phyloP scores from a whole-genome alignment of 2,113 vertebrate species.

The Dipodomys stephensi region DNA sequence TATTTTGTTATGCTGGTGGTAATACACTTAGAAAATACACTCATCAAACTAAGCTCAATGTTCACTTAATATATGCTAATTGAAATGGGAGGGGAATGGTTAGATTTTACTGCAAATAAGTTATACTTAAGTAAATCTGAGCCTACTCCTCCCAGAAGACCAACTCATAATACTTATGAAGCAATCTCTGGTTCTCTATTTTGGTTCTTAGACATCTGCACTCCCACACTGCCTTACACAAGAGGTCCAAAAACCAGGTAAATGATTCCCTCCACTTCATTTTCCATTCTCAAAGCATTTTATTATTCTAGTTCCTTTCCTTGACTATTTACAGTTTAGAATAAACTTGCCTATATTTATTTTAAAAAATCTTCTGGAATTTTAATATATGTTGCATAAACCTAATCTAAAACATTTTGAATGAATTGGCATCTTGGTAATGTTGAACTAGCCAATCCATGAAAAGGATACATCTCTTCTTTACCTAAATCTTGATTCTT shows the following conservation, averaged over 20 bases:
- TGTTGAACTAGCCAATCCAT: no score
- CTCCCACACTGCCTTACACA: not conserved
- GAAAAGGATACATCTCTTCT: not conserved
- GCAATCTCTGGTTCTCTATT: not conserved
- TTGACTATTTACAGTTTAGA: not conserved
- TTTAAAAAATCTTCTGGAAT: not conserved
- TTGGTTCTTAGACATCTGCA: no score
- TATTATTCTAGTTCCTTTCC: not conserved
- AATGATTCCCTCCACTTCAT: not conserved
- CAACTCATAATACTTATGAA: no score
- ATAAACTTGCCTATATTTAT: not conserved
- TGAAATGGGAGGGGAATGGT: not conserved
- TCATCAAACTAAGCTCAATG: not conserved
- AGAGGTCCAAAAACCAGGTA: not conserved
- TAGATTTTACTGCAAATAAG: not conserved
- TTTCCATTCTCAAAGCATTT: not conserved
- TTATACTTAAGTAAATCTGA: not conserved
- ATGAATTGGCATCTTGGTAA: not conserved
- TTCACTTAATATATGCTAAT: not conserved
- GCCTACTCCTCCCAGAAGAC: not conserved
- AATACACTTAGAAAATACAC: not conserved
- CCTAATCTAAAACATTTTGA: not conserved
- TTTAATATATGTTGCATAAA: not conserved
- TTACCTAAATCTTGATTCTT: not conserved
- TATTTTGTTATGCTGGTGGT: not conserved